Conservation (phyloP, 2,113 vertebrate genomes). For the Spermophilus dauricus region DNA sequence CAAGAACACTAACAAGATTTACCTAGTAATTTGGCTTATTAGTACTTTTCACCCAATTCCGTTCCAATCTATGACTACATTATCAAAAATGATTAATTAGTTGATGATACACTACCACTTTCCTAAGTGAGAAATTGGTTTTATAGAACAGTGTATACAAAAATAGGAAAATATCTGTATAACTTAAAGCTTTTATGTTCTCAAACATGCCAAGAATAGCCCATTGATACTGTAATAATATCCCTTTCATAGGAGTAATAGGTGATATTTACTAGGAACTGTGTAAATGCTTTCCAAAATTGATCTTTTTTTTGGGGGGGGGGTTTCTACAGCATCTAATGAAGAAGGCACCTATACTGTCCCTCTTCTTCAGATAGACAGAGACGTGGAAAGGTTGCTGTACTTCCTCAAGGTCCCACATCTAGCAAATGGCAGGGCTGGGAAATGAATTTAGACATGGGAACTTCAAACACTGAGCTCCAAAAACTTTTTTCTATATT, state of each 20-base stretch:
- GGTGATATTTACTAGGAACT: neutral
- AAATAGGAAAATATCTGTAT: neutral
- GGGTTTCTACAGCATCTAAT: neutral
- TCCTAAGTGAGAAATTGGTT: neutral
- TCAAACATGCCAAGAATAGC: neutral
- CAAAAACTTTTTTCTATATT: neutral
- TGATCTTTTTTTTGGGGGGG: neutral
- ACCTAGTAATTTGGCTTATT: neutral
- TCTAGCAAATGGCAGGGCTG: neutral
- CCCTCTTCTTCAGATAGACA: neutral
- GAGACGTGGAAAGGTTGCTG: neutral
- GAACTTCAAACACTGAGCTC: neutral
- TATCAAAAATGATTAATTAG: neutral
- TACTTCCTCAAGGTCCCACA: neutral
- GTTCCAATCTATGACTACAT: neutral
- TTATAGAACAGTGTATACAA: neutral
- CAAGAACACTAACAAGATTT: neutral
- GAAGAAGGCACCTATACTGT: neutral
- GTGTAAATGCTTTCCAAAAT: neutral
- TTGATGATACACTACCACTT: neutral
- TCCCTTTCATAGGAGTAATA: neutral
- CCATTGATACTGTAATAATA: neutral
- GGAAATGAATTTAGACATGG: neutral
- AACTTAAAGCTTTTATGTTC: neutral
- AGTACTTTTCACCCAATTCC: neutral